Percentiles rank a stretch among this genome's conserved stretches.
These are phyloP conservation scores for Semnornis frantzii DNA, from an alignment of 2,113 vertebrate species.

Conservation along the genomic window DNA sequence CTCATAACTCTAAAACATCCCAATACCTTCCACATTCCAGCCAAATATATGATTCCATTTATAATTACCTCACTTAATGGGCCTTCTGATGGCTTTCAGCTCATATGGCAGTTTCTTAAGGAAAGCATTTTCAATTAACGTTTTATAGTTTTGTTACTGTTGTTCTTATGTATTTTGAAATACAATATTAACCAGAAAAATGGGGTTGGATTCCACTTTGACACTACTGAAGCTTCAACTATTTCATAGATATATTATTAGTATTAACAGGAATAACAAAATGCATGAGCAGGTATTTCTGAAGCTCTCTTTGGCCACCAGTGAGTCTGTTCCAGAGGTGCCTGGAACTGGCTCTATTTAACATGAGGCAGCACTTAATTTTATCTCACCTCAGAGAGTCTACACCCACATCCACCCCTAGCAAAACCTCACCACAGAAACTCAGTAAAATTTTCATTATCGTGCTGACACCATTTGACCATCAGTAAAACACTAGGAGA, in stretches of 20 bases:
- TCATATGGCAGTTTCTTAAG: neutral
- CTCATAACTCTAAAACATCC: neutral
- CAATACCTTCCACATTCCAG: neutral
- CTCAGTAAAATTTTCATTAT: neutral
- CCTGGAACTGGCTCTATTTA: neutral
- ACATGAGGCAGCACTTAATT: fast-evolving
- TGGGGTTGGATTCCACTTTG: fast-evolving
- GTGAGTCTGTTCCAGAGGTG: neutral
- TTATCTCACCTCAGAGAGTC: neutral
- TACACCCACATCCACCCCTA: neutral
- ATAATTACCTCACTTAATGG: neutral
- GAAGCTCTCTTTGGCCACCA: neutral
- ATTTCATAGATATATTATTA: neutral
- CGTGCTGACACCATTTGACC: neutral
- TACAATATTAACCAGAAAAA: neutral
- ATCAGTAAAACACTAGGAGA: neutral
- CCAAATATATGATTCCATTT: neutral
- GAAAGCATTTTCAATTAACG: neutral
- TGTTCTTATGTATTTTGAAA: constrained; percentile 12
- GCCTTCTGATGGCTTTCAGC: neutral
- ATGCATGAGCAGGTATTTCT: neutral
- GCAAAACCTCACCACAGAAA: neutral
- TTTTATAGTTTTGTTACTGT: neutral
- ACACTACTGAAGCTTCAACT: neutral
- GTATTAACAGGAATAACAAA: neutral